Conservation (phyloP, 2,797 vertebrate species). For the Triplophysa bombifrons region DNA sequence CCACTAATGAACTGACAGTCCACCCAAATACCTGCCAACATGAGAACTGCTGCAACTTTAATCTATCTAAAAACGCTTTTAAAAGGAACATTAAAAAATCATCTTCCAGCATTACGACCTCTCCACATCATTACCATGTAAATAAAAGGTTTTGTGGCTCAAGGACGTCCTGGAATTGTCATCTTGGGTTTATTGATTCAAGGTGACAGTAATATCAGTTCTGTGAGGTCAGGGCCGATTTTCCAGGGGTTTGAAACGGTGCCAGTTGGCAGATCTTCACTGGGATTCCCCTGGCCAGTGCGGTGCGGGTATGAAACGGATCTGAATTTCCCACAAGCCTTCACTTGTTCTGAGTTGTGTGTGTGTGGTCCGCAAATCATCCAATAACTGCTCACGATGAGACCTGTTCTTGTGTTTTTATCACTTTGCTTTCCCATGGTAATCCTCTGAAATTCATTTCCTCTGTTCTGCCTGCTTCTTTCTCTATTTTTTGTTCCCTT, state of each 20-base stretch:
- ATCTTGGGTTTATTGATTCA: constrained; percentile 13
- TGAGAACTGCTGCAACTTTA: not conserved
- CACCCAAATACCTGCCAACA: constrained; percentile 25
- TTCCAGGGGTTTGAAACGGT: constrained; percentile 11
- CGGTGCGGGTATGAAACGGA: constrained; percentile 2
- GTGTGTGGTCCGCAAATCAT: constrained; percentile 1
- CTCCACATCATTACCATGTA: not conserved
- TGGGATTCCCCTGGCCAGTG: constrained; percentile 11
- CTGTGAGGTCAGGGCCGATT: constrained; percentile 6
- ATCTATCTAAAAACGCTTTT: not conserved
- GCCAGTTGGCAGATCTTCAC: constrained; percentile 21
- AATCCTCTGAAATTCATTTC: not conserved
- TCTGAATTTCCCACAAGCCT: not conserved
- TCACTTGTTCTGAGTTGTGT: not conserved
- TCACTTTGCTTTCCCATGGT: not conserved
- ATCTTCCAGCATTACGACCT: not conserved
- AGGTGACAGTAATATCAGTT: constrained; percentile 30
- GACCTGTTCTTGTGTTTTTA: constrained; percentile 1
- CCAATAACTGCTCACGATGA: not conserved
- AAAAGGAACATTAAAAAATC: constrained; percentile 12
- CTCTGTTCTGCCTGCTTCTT: not conserved
- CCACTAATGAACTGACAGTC: constrained; percentile 53
- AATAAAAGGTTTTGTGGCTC: constrained; percentile 20
- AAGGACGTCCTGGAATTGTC: not conserved
- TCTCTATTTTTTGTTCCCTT: not conserved